These are phyloP conservation scores for Synergus gifuensis DNA, from an alignment of 2,888 invertebrate species.

Conservation along the genomic window DNA sequence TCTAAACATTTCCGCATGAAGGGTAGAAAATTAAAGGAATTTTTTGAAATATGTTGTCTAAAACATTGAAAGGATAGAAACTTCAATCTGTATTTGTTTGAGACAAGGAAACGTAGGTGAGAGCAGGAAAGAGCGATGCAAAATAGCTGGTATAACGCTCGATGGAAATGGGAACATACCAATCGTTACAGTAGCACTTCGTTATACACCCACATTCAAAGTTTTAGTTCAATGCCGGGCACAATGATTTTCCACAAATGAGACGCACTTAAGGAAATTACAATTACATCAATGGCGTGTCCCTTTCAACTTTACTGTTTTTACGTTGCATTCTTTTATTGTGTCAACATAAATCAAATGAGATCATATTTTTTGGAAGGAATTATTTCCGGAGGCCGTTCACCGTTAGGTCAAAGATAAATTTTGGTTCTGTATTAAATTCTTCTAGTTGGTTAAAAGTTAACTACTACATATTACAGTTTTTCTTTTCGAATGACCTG, in stretches of 20 bases:
- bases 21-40: background rate
- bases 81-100: background rate
- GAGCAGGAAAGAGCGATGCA: slow-evolving; percentile 28
- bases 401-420: too few species aligned
- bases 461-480: too few species aligned
- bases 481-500: too few species aligned
- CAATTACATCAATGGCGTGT: slow-evolving; percentile 8
- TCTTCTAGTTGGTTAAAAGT: too few species aligned
- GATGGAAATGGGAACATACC: slow-evolving; percentile 31
- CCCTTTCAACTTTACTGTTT: background rate
- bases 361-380: too few species aligned
- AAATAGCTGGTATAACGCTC: slow-evolving; percentile 35
- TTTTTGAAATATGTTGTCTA: background rate
- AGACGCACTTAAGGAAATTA: slow-evolving; percentile 17
- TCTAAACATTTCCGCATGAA: background rate
- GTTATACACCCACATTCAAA: background rate
- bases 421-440: too few species aligned
- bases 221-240: background rate
- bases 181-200: slow-evolving; percentile 5
- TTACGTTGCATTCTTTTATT: background rate
- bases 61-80: background rate
- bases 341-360: too few species aligned
- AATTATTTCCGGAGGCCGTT: too few species aligned
- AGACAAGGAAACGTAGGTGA: background rate
- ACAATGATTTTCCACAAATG: slow-evolving; percentile 24